Base-by-base conservation (phyloP, 2,113 vertebrate genomes). In the Oryzias celebensis region DNA sequence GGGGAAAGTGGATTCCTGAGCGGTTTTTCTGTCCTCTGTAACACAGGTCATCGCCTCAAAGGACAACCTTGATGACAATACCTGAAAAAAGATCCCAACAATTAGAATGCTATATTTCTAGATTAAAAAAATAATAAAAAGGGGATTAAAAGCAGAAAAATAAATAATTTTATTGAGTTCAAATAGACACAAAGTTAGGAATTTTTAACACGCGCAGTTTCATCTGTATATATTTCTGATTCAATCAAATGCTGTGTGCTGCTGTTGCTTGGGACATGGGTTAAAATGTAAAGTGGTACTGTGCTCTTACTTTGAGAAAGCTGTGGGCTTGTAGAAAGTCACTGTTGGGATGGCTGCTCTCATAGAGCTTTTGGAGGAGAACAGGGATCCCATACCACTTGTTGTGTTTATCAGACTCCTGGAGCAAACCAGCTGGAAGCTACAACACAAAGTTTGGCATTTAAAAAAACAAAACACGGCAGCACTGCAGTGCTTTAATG, bases 1-100 rank as follows among this genome's bases (percentile, higher is more conserved):
- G 71, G 97, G 96, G 53, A 94, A 99, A 60, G 94, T 94, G 75
- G 94, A 94, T 89, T 98, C 95, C 88, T 96, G 96, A 81, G 94
- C 93, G 23, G 93, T 91, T 91, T 97, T 93, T 89, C 96, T 82
- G 68, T 99, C 96, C 85, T 98, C 97, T 26, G 97, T 98, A 52
- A 98, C 96, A 91, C 96, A 98, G 52, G 94, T 94, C 95, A 99
- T 97, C 54, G 96, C 97, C 89, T 99, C 97, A 96, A 98, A 94
- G 6, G 96, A 98, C 18, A 99, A 95, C 22, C 98, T 93, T 15
- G 96, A 96, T 72, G 95, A 96, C 83, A 99, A 93, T 65, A 97
- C 94, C 97, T 99, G 84, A 45, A 8, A 60, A 41, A 45, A 50
- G 22, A 1, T 26, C 13, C 56, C 23, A 13, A 52, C 17, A 36